Base-by-base conservation (phyloP, 1,140 invertebrate species). In the Pseudachorutes palmiensis region DNA sequence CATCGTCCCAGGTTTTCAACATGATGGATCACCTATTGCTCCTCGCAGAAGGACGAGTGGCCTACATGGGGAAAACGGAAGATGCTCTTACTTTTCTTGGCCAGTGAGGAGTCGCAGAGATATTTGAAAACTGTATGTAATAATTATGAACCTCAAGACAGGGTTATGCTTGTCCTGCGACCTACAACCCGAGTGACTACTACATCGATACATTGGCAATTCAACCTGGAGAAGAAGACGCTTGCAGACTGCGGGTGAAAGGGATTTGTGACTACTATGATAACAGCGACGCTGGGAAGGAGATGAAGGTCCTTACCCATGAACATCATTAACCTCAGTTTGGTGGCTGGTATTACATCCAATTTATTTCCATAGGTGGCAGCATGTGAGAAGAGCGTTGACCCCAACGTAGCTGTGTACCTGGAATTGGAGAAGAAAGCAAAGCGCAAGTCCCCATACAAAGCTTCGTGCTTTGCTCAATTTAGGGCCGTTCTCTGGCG, bases 21-120 rank as follows among this genome's bases (percentile, higher is more conserved):
- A 84, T 97, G 79, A 98, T 98, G 78, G 91, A 97, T 76, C 90
- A 88, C 75, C 81, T 97, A 32, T 80, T 95, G 0, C 81, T 97
- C n/a, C 87, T 98, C 86, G 90, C 94, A 0, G 92, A 97, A 77
- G 96, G 95, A 0, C 80, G 90, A 68, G 87, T 93, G 0, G 94
- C 92, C 0, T 98, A 91, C 78, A 82, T 95, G 66, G 95, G 96
- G 19, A 51, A 67, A 1, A 83, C 87, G 0, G 82, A 84, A 36
- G 85, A 90, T 73, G 91, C 92, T 0, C 83, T 86, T 1, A 78
- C 84, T 0, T 96, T 95, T 78, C 97, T 97, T 74, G 84, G 82
- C 74, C 82, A 84, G 91, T 75, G 86, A 62, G 82, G 94, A 80
- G 0, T 84, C 78, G 69, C 75, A 81, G 72, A 83, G 82, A 28